These are phyloP conservation scores for Papilio protenor DNA, from an alignment of 2,888 invertebrate species.

Conservation along the genomic window DNA sequence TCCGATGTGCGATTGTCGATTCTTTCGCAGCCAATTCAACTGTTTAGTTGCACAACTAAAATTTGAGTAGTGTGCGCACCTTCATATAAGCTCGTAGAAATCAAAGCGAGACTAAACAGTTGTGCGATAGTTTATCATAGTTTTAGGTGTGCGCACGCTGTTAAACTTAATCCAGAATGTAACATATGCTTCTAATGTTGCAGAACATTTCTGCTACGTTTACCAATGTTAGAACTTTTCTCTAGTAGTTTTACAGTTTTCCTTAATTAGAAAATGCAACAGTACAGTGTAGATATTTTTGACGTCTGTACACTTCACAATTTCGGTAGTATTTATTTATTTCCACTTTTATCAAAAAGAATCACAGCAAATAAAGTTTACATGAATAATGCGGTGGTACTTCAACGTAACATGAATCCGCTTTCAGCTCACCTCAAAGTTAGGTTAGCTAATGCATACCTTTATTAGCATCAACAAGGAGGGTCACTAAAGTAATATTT, in stretches of 20 bases:
- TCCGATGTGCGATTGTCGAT: too few species aligned
- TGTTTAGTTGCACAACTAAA: too few species aligned
- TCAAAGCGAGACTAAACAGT: too few species aligned
- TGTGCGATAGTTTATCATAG: too few species aligned
- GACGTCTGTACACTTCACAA: background rate
- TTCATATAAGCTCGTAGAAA: too few species aligned
- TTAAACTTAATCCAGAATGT: background rate
- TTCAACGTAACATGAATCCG: slow-evolving; percentile 26
- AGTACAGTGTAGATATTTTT: background rate
- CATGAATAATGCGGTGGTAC: slow-evolving; percentile 23
- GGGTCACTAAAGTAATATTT: slow-evolving; percentile 21
- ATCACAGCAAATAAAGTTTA: background rate
- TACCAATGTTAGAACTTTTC: background rate
- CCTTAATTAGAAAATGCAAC: background rate
- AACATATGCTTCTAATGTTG: background rate
- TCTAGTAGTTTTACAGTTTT: background rate
- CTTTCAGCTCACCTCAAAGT: slow-evolving; percentile 39
- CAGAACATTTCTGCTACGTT: background rate
- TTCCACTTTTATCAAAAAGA: background rate
- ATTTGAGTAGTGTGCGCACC: too few species aligned
- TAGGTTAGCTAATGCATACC: slow-evolving; percentile 33
- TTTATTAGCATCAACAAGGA: slow-evolving; percentile 28
- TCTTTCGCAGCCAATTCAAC: too few species aligned
- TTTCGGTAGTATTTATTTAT: background rate
- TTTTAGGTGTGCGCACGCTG: too few species aligned